Conservation (phyloP, 1,140 invertebrate genomes). For the Drosophila gunungcola region DNA sequence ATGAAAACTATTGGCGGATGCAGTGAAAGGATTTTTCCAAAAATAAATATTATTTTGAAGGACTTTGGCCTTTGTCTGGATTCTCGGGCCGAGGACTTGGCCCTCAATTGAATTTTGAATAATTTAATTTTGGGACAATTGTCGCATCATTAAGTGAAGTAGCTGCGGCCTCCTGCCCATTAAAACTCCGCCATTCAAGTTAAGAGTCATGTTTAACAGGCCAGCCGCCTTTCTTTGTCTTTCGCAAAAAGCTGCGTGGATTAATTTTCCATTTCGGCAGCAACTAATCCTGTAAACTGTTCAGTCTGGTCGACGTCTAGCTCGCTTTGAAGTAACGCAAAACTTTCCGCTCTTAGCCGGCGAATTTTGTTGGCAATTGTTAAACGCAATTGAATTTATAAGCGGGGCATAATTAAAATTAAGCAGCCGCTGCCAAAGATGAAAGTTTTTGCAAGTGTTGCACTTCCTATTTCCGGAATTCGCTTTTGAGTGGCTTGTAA, state of each 20-base stretch:
- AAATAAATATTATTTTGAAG: constrained; percentile 60
- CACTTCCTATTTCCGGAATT: constrained; percentile 43
- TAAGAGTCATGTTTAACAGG: constrained; percentile 39
- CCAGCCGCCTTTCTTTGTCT: constrained; percentile 29
- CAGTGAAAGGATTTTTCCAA: constrained; percentile 53
- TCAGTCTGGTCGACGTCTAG: constrained; percentile 55
- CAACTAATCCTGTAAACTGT: constrained; percentile 66
- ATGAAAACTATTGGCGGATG: constrained; percentile 26
- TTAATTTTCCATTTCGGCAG: constrained; percentile 70
- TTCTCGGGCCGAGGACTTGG: constrained; percentile 34
- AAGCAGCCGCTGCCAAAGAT: constrained; percentile 58
- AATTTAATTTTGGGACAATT: constrained; percentile 63
- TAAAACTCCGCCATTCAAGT: constrained; percentile 18
- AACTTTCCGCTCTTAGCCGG: constrained; percentile 48
- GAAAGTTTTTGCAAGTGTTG: constrained; percentile 71
- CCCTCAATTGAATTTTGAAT: constrained; percentile 64
- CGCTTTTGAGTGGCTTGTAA: constrained; percentile 51
- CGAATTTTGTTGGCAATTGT: constrained; percentile 72
- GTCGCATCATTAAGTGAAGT: constrained; percentile 70
- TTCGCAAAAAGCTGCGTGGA: constrained; percentile 49
- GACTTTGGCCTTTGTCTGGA: constrained; percentile 38
- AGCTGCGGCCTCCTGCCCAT: constrained; percentile 29
- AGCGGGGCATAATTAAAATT: constrained; percentile 81
- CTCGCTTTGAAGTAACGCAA: constrained; percentile 15
- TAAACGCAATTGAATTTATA: constrained; percentile 82